These are phyloP conservation scores for Tridacna crocea DNA, from an alignment of 2,888 invertebrate genomes.

Conservation along the genomic window DNA sequence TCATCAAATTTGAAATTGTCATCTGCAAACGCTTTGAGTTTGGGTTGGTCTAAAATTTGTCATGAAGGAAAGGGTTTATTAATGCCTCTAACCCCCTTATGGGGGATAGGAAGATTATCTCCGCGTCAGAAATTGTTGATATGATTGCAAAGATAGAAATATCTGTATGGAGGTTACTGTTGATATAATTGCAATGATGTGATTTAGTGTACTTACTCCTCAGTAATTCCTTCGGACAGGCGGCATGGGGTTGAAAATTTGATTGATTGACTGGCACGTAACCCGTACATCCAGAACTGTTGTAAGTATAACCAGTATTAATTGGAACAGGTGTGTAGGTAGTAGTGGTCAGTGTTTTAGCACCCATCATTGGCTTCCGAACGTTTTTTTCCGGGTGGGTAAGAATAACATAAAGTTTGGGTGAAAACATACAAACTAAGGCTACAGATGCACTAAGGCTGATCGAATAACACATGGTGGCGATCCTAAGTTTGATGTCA, in stretches of 20 bases:
- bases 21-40: no score
- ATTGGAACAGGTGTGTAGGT: conserved; percentile 17
- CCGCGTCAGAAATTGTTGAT: no score
- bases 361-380: conserved; percentile 87
- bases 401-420: conserved; percentile 96
- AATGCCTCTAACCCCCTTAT: no score
- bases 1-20: no score
- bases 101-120: no score
- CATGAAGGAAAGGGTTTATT: no score
- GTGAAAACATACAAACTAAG: conserved; percentile 95
- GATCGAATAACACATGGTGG: conserved; percentile 98
- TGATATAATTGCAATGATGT: no score
- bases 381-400: conserved; percentile 95
- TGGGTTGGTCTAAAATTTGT: no score
- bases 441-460: conserved; percentile 97
- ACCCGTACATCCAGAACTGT: conserved; percentile 6
- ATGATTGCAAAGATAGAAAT: no score
- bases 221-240: conserved; percentile 1
- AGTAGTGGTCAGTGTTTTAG: conserved; percentile 77
- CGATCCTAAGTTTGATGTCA: conserved; percentile 92
- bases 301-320: conserved; percentile 12
- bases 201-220: conserved; percentile 18
- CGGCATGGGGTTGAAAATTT: no score
- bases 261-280: conserved; percentile 8
- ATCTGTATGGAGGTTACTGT: no score